phyloP scores from a whole-genome alignment of 2,888 invertebrate genomes.

The Margaritifera margaritifera region DNA sequence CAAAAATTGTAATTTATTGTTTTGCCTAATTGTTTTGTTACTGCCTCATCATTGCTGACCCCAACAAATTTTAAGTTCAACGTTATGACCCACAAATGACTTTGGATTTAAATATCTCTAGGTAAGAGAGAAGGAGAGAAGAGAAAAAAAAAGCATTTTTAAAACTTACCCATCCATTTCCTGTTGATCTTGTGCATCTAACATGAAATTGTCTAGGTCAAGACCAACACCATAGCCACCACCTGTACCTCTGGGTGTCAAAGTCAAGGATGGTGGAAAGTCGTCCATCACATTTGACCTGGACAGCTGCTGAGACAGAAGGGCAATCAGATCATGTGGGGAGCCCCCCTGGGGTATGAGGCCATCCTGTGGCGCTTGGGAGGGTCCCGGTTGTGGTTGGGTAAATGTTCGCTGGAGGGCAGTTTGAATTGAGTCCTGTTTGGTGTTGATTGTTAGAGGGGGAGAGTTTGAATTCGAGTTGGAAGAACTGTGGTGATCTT shows the following conservation, averaged over 20 bases:
- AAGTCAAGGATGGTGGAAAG: constrained; percentile 63
- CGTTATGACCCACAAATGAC: too few relatives aligned
- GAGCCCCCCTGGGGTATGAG: constrained; percentile 5
- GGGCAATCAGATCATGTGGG: constrained; percentile 52
- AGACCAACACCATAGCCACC: constrained; percentile 70
- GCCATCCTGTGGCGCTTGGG: constrained; percentile 3
- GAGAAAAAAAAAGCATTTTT: too few relatives aligned
- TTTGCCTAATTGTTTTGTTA: too few relatives aligned
- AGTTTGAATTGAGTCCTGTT: constrained; percentile 27
- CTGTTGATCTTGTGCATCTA: constrained; percentile 41
- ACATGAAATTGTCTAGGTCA: constrained; percentile 63
- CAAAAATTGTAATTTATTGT: too few relatives aligned
- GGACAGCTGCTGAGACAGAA: constrained; percentile 60
- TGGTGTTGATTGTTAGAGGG: constrained; percentile 29
- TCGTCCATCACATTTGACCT: constrained; percentile 58
- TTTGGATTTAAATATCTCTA: too few relatives aligned
- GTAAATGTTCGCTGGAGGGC: constrained; percentile 29
- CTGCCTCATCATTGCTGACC: too few relatives aligned
- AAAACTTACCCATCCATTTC: constrained; percentile 40
- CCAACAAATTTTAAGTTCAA: too few relatives aligned
- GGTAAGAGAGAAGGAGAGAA: too few relatives aligned
- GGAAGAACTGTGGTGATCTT: constrained; percentile 2
- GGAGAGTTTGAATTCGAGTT: constrained; percentile 35
- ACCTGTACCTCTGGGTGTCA: constrained; percentile 69
- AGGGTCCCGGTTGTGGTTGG: constrained; percentile 24